Evolutionary conservation across 2,113 vertebrate species (phyloP).

Genomic region (Apteryx owenii): DNA sequence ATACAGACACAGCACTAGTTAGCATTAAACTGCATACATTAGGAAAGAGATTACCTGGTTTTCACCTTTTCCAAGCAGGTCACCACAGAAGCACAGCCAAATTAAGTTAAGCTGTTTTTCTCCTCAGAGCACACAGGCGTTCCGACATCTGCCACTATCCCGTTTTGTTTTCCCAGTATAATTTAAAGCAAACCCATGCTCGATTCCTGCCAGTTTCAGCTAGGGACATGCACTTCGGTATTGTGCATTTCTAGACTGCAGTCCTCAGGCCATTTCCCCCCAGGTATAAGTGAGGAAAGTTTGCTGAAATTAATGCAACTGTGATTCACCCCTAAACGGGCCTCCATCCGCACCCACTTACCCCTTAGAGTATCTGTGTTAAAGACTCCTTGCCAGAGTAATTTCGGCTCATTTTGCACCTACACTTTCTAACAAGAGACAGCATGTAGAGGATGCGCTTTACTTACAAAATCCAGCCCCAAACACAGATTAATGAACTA

Average conservation of each 20-base stretch:
- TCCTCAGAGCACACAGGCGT: background rate
- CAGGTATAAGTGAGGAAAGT: fast-evolving
- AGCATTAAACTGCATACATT: background rate
- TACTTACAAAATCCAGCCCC: no score
- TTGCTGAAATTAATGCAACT: background rate
- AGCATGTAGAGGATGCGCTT: fast-evolving
- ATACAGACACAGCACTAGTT: background rate
- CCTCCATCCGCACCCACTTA: background rate
- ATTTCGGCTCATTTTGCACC: background rate
- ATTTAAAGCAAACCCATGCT: background rate
- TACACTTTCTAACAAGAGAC: background rate
- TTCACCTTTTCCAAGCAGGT: background rate
- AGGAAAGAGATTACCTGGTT: background rate
- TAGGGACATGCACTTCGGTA: background rate
- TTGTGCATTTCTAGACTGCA: background rate
- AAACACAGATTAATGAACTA: background rate
- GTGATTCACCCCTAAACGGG: background rate
- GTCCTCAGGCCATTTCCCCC: fast-evolving
- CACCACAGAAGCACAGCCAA: background rate
- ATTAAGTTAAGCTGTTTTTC: background rate
- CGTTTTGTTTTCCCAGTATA: background rate
- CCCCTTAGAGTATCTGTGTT: background rate
- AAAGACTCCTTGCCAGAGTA: no score
- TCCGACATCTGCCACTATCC: no score
- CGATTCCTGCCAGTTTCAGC: background rate